Percentiles rank a stretch among this genome's conserved stretches.
Evolutionary conservation across 2,797 vertebrate genomes (phyloP).

Genomic region (Myripristis murdjan): DNA sequence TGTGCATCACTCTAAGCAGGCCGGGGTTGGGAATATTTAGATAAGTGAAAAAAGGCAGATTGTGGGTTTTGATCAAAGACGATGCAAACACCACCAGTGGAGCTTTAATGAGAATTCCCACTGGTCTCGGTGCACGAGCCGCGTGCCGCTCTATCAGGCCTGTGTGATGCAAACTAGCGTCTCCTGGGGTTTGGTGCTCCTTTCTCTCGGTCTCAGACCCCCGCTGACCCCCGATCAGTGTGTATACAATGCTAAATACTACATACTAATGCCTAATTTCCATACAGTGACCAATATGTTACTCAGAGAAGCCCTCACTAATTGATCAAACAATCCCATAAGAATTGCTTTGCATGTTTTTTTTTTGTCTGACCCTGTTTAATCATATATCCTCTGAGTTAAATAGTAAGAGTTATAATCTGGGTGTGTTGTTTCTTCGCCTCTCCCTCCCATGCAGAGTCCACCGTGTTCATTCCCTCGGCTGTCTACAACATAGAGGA

Average conservation of each 20-base stretch:
- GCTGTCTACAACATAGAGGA: slow-evolving; percentile 90
- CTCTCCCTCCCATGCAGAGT: slow-evolving; percentile 85
- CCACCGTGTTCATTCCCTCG: slow-evolving; percentile 93
- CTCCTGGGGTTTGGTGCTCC: slow-evolving; percentile 37
- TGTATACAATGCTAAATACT: no score
- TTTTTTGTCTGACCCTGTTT: no score
- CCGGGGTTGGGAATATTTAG: slow-evolving; percentile 46
- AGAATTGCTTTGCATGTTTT: no score
- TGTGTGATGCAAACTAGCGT: slow-evolving; percentile 29
- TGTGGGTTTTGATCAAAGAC: slow-evolving; percentile 51
- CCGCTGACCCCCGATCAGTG: no score
- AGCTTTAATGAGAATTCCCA: slow-evolving; percentile 52
- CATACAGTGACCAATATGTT: no score
- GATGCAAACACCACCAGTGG: slow-evolving; percentile 27
- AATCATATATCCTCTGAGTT: no score
- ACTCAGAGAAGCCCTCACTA: no score
- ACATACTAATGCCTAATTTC: no score
- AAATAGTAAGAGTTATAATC: background rate
- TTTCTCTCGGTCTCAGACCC: slow-evolving; percentile 20
- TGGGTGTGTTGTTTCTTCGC: slow-evolving; percentile 6
- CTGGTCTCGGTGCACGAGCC: slow-evolving; percentile 27
- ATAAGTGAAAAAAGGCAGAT: slow-evolving; percentile 40
- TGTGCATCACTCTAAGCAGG: slow-evolving; percentile 14
- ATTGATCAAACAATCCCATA: no score
- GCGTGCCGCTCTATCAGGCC: slow-evolving; percentile 21